Base-by-base conservation (phyloP, 1,140 invertebrate species). In the Spodoptera litura region DNA sequence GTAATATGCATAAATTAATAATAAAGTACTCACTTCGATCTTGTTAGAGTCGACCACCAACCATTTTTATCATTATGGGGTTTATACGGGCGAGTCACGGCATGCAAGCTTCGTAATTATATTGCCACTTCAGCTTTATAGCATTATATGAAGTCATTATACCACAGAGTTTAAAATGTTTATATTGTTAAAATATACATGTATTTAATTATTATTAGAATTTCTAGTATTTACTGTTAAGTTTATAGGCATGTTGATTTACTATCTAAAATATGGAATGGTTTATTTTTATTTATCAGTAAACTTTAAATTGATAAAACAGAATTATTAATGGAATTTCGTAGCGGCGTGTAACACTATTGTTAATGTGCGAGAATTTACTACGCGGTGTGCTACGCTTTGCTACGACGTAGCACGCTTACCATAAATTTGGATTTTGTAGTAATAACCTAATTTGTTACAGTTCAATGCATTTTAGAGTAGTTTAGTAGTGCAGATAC, bases 71-170 rank as follows among this genome's bases (percentile, higher is more conserved):
- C 70, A 81, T 79, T 79, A 74, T 25, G 49, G 12, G 58, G 31
- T 78, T 84, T 80, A 84, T 78, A 78, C 80, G 74, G 35, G 20
- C 53, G 8, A 58, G 78, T 84, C 80, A 84, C 82, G 80, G 27
- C 71, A 81, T 51, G 72, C 72, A 20, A 74, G 20, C 31, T 25
- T 74, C 38, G 35, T 56, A 62, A 74, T 74, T 51, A 74, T 62
- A 59, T 58, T 25, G 66, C 31, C 25, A 55, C 55, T 58, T 56
- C 27, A 55, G 20, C 38, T 64, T 56, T 56, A 72, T 58, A 56
- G 27, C 55, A 72, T 38, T 58, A 58, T 56, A 72, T 72, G n/a
- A 56, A 72, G 70, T 72, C 70, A 72, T 70, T 70, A 70, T 70
- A 53, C 20, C 51, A 25, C 52, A 27, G 49, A 31, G 13, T 70